Evolutionary conservation across 2,888 invertebrate species (phyloP), one percentile per base, ranked within the genome.

Genomic region (Tuberolachnus salignus): DNA sequence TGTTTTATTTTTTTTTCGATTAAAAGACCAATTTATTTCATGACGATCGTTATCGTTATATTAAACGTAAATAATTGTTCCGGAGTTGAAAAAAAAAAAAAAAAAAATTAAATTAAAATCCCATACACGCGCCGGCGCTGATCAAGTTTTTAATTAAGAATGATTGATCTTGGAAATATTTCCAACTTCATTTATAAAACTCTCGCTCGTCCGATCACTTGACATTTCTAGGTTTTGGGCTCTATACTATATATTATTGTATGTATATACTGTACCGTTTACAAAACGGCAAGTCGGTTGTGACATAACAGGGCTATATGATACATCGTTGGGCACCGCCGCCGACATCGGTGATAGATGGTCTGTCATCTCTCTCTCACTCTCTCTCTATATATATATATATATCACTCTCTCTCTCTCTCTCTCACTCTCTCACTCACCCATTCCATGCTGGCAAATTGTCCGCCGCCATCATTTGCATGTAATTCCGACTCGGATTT

Each of bases 381-480:
- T 8, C 34, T 42, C 63, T 53, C 51, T n/a, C n/a, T n/a, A n/a
- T n/a, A n/a, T n/a, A n/a, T n/a, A n/a, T n/a, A n/a, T n/a, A n/a
- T n/a, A n/a, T n/a, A 63, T 64, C 64, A 23, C 23, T 74, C 23
- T 75, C 46, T 66, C 11, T 6, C n/a, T 8, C 16, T 42, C 63
- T 53, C 51, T 66, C 66, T 26, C 19, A 66, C 23, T 66, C 21
- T 66, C 11, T 6, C 10, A 1, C 34, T 42, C 63, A 42, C 51
- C 73, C 55, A 26, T 42, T 53, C 21, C 23, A n/a, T n/a, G 64
- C 55, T 46, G 74, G 74, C 53, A 55, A 75, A 75, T 66, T 46
- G 64, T 75, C 66, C 74, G 46, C 55, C 64, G 55, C 44, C 66
- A 26, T 75, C 64, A 64, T 64, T 74, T 74, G 73, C 73, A 74